Conservation (phyloP, 2,888 invertebrate genomes). For the Macaria liturata region DNA sequence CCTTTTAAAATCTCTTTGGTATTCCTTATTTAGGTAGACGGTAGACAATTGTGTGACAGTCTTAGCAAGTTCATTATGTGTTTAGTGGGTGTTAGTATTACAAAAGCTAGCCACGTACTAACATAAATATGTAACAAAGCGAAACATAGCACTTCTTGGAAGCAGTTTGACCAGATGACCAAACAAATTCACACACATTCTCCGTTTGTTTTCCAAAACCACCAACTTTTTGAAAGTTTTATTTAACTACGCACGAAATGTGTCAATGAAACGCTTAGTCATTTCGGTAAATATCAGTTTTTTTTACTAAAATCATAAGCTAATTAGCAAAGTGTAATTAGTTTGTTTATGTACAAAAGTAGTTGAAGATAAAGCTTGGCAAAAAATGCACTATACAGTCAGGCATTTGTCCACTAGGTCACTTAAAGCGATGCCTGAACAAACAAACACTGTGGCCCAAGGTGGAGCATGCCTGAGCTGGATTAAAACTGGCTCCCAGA, state of each 20-base stretch:
- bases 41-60: no score
- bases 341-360: no score
- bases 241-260: slow-evolving; percentile 25
- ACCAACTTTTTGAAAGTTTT: slow-evolving; percentile 28
- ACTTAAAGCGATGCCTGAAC: no score
- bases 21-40: no score
- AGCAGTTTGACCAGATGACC: slow-evolving; percentile 17
- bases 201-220: slow-evolving; percentile 20
- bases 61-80: neutral
- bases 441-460: no score
- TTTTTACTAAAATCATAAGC: neutral
- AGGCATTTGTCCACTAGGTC: no score
- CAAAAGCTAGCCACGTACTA: slow-evolving; percentile 1
- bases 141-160: slow-evolving; percentile 13
- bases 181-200: slow-evolving; percentile 10
- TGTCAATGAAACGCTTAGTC: slow-evolving; percentile 29
- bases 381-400: no score
- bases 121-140: slow-evolving; percentile 16
- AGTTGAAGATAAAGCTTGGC: no score
- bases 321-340: no score
- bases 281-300: slow-evolving; percentile 20
- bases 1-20: no score
- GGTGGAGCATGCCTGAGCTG: no score
- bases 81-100: slow-evolving; percentile 21
- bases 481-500: no score